Evolutionary conservation across 2,113 vertebrate species (phyloP).

Genomic region (Brienomyrus brachyistius): DNA sequence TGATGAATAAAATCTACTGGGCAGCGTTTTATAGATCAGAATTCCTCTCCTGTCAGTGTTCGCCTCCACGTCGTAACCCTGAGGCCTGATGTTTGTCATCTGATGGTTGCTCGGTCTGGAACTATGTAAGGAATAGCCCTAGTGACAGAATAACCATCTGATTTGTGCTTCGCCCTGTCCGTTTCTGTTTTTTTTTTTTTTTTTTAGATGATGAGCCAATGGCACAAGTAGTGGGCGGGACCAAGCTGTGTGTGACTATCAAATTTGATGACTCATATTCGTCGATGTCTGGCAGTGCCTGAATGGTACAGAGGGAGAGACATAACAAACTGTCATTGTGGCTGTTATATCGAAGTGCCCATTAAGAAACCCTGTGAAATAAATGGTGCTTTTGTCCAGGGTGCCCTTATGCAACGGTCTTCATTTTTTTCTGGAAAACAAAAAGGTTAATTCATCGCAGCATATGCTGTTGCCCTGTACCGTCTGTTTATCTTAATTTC

Average conservation of each 20-base stretch:
- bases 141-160: neutral
- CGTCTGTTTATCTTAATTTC: neutral
- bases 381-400: neutral
- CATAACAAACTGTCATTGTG: slow-evolving; percentile 9
- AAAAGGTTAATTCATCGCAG: neutral
- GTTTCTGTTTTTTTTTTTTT: neutral
- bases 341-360: neutral
- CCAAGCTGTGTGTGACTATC: neutral
- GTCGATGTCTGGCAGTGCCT: neutral
- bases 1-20: neutral
- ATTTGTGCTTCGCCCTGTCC: neutral
- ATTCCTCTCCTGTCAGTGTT: neutral
- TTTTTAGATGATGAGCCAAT: neutral
- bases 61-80: neutral
- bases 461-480: neutral
- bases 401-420: neutral
- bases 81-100: neutral
- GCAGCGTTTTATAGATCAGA: neutral
- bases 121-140: neutral
- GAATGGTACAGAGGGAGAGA: neutral
- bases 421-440: neutral
- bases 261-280: neutral
- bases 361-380: neutral
- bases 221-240: neutral
- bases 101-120: neutral